Evolutionary conservation across 2,113 vertebrate genomes (phyloP).

Genomic region (Catharus bicknelli): DNA sequence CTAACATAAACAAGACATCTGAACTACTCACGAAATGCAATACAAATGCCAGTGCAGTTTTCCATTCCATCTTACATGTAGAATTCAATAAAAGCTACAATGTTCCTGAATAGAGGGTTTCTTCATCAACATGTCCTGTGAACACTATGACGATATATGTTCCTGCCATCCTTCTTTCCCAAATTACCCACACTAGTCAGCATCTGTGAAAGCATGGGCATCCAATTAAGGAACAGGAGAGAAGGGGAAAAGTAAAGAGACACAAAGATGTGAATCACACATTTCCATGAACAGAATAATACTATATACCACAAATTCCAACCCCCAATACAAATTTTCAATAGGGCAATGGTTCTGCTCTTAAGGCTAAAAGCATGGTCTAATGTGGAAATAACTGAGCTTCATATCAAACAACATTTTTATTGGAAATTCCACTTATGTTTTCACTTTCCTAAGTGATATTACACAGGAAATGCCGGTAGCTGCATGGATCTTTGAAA

Average conservation of each 20-base stretch:
- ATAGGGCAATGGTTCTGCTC: neutral
- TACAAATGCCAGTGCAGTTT: neutral
- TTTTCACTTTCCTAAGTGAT: constrained; percentile 57
- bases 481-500: constrained; percentile 43
- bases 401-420: constrained; percentile 19
- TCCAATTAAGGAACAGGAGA: neutral
- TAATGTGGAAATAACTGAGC: constrained; percentile 6
- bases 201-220: neutral
- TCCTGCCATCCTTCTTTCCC: neutral
- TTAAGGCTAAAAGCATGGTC: neutral
- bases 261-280: fast-evolving
- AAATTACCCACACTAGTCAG: neutral
- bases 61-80: neutral
- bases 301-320: neutral
- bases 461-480: constrained; percentile 49
- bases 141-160: neutral
- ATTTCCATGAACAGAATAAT: neutral
- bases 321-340: neutral
- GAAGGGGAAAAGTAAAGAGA: neutral
- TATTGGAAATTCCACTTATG: constrained; percentile 62
- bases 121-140: neutral
- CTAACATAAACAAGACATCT: neutral
- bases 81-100: neutral
- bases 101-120: neutral
- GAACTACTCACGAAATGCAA: neutral